Base-by-base conservation (phyloP, 2,888 invertebrate species). In the Dicyrtomina minuta region DNA sequence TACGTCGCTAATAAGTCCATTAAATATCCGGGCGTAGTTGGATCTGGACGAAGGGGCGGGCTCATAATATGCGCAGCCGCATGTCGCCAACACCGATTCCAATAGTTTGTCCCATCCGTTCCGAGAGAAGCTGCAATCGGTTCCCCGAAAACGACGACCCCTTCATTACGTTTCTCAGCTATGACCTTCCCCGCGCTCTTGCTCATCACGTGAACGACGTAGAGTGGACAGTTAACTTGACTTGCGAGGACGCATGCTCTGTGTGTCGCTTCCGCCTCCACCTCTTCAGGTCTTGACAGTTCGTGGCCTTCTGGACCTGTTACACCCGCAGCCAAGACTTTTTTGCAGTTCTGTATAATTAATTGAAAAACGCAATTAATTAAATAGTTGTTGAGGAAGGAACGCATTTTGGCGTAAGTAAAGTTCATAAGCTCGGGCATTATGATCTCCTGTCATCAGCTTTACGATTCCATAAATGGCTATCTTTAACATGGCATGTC, bases 201-300 rank as follows among this genome's bases (percentile, higher is more conserved):
- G 80, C 94, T 94, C 92, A 98, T 98, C 82, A 99, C 91, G 85
- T 96, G 95, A 80, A 97, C 96, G 80, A 99, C 89, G 79, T 87
- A 87, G 74, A 99, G 87, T 4, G 99, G 98, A 77, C 93, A 88
- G 81, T 90, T 89, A 79, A 93, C 95, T 89, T 96, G 95, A 83
- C 93, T 91, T 26, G 98, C 93, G 79, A 95, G 89, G 77, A 92
- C 89, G 81, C 96, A 95, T 27, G 97, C 97, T 78, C 98, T 87
- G 82, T 93, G 90, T 6, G 96, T 95, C 24, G 98, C 98, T 83
- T 99, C 99, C 0, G 91, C 93, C 81, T 97, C 96, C 15, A 96
- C 93, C 82, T 96, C 96, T 84, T 98, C 98, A 66, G 96, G 92
- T 3, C 98, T 87, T 2, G 96, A 94, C 80, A 95, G 83, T 82